Base-by-base conservation (phyloP, 2,888 invertebrate genomes). In the Alitta virens region DNA sequence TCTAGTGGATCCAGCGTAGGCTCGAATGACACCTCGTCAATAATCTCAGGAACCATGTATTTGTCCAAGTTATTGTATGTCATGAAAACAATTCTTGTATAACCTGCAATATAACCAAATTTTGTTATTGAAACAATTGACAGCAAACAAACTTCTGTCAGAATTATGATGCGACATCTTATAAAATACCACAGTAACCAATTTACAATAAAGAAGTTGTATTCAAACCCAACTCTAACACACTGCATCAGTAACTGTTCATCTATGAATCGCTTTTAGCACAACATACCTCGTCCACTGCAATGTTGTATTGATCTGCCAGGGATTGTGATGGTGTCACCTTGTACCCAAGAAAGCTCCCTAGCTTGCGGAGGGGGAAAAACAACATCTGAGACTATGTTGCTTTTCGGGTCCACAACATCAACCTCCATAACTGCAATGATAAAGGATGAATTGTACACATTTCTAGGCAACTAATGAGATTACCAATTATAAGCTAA, bases 81-180 rank as follows among this genome's bases (percentile, higher is more conserved):
- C 66, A 76, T 72, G 64, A 79, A 77, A 1, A 77, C 75, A 5
- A 74, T 65, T 53, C 72, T 73, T 5, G 75, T 74, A 49, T 77
- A 62, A 18, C 72, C 79, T 79, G 64, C 2, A 26, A 52, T 18
- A 56, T 18, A 56, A 56, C 18, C 7, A 23, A 23, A 49, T 7
- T 18, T 23, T 21, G 49, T 49, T 21, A 33, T 33, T 33, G 33
- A 5, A 5, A 33, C 5, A 33, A 33, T 33, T 33, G 33, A 33
- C 33, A 33, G n/a, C n/a, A n/a, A n/a, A n/a, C n/a, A n/a, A n/a
- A n/a, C n/a, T n/a, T n/a, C n/a, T n/a, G n/a, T n/a, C n/a, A n/a
- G n/a, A n/a, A n/a, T n/a, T n/a, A n/a, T n/a, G n/a, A n/a, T n/a
- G n/a, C n/a, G n/a, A n/a, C n/a, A n/a, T n/a, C n/a, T n/a, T n/a